Percentiles rank a stretch among this genome's conserved stretches.
phyloP scores from a whole-genome alignment of 2,113 vertebrate species.

The Phoenicopterus ruber region DNA sequence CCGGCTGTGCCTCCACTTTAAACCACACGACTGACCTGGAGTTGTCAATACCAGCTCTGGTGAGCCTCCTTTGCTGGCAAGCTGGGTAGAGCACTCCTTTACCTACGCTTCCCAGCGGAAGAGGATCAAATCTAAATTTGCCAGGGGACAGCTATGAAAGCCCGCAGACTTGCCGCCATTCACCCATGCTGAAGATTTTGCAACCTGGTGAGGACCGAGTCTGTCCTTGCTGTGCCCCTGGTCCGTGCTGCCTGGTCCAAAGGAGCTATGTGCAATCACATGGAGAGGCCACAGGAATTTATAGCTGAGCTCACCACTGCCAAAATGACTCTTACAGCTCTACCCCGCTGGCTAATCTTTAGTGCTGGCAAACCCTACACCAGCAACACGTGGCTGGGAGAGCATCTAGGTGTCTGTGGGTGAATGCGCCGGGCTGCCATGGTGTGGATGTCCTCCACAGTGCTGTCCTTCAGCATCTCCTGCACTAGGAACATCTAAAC shows the following conservation, averaged over 20 bases:
- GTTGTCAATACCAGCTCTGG: no score
- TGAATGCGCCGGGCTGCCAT: neutral
- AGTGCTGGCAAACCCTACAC: neutral
- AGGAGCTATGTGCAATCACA: neutral
- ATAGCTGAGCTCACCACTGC: neutral
- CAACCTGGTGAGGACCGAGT: neutral
- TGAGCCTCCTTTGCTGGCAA: neutral
- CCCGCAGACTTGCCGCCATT: no score
- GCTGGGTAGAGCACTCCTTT: neutral
- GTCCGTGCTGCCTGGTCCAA: neutral
- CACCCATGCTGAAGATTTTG: neutral
- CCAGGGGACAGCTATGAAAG: neutral
- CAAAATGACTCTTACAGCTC: neutral
- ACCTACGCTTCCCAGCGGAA: neutral
- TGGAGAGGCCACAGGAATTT: neutral
- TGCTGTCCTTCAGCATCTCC: neutral
- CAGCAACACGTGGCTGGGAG: neutral
- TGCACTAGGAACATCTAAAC: neutral
- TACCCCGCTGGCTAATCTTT: neutral
- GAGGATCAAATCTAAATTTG: neutral
- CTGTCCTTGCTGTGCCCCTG: neutral
- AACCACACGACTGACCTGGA: neutral
- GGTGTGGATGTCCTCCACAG: neutral
- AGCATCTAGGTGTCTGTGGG: neutral
- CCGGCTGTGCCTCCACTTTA: neutral